Evolutionary conservation across 53 echinoderm and acorn worm genomes (phyloP), one percentile per base, ranked within the genome.

Genomic region (Holothuria leucospilota): DNA sequence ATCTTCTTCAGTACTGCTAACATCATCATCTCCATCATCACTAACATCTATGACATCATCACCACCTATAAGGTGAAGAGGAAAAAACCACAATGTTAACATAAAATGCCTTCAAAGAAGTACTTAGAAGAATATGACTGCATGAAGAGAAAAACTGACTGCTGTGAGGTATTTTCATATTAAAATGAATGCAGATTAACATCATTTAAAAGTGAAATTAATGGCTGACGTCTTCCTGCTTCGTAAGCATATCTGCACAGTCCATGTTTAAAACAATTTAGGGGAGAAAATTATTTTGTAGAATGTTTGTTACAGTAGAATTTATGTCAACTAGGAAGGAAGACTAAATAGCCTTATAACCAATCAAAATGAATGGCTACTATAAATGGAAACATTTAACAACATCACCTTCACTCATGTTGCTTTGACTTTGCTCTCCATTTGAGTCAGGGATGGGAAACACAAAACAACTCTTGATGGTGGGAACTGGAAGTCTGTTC

Each of bases 1-100:
- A 27, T 87, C 82, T 42, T 96, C 96, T 62, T 96, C 96, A 52
- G 86, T 87, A 27, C 96, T 96, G 71, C 96, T 96, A 62, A 96
- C 67, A 86, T 96, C 96, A 91, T 96, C 96, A 77, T 96, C 96
- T 62, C 90, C 92, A 68, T 96, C 96, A 81, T 96, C 96, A 77
- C 92, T 93, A 41, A 92, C 96, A 85, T 96, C 96, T 20, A 96
- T 96, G 24, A 92, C 96, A 63, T 96, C 96, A 92, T 94, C 96
- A 51, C 82, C 96, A 91, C 24, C 23, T 56, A 65, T 59, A 51
- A 52, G 34, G 39, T 16, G 62, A 62, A 34, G 4, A 18, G 56
- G 56, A 18, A 18, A 52, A 56, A 56, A 18, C 15, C 56, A 56
- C 4, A 56, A 2, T 16, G 1, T 2, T 18, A 34, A 34, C 56